Base-by-base conservation (phyloP, 2,797 vertebrate genomes). In the Nannoperca obscura region DNA sequence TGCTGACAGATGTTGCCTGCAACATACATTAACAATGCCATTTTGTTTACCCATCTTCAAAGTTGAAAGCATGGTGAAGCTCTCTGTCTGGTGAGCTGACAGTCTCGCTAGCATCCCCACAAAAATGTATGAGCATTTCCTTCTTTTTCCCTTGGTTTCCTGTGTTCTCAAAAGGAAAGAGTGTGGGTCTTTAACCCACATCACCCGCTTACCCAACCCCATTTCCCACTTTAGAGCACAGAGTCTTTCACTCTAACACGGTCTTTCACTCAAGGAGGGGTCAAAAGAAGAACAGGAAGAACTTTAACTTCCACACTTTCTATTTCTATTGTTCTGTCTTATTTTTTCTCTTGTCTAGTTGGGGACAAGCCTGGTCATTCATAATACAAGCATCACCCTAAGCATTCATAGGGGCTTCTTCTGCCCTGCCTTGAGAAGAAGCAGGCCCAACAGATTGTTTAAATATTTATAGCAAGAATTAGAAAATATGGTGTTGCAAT, bases 251-350 rank as follows among this genome's bases (percentile, higher is more conserved):
- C 30, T 5, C 32, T 4, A 36, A 54, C 24, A 44, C 57, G 53
- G 53, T 50, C 42, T 58, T 38, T 57, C 20, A 53, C 53, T 60
- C 11, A 32, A 65, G 30, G 7, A 72, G 42, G 47, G 38, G 64
- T 82, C 49, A 66, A 71, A 84, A 77, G 52, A 59, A 69, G 55
- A 76, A 83, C 75, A 82, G 76, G 58, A 83, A 83, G 32, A 55
- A 75, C 66, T 63, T 80, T 65, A 34, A 75, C 64, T 74, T 80
- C 71, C 52, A 77, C 76, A 83, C 67, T 87, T 88, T 85, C 76
- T 80, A 3, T 76, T 85, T 87, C 82, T 73, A 71, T 89, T 90
- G 85, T 91, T 82, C 42, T 68, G 47, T 57, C 54, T 61, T 76
- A 60, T 73, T 89, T 82, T 83, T 34, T 13, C 40, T 70, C 66